Evolutionary conservation across 2,113 vertebrate species (phyloP), one percentile per base, ranked within the genome.

Genomic region (Rhinolophus sinicus): DNA sequence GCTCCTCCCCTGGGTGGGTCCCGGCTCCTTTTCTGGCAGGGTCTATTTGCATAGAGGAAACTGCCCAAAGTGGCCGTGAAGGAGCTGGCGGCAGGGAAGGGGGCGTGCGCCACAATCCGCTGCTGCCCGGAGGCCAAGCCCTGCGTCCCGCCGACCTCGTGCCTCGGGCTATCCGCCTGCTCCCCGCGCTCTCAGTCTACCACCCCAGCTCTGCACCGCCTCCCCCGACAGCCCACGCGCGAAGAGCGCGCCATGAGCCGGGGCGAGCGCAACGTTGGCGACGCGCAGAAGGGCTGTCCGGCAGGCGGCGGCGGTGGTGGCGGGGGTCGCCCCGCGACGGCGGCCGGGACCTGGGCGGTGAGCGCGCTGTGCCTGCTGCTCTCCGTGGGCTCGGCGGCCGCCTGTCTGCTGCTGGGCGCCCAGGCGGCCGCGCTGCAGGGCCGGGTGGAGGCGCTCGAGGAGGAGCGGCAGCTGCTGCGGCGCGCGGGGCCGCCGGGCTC

Each of bases 331-430:
- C 94, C 94, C 38, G 91, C 95, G 60, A 22, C 21, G 28, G 87
- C 90, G 44, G 94, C 44, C 69, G 92, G 64, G 80, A 75, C 97
- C 75, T 94, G 94, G 58, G 96, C 91, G 22, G 81, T 93, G 94
- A 83, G 97, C 97, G 96, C 96, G 35, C 92, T 98, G 54, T 98
- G 98, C 97, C 96, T 99, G 96, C 99, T 99, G 94, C 95, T 99
- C 80, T 98, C 99, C 60, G 97, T 99, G 97, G 99, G 99, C 97
- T 99, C 99, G 78, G 98, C 99, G 88, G 98, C 98, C 93, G 98
- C 99, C 97, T 99, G 99, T 97, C 98, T 99, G 87, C 98, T 99
- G 93, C 98, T 99, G 98, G 99, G 98, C 95, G 97, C 99, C 96
- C 99, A 98, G 98, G 99, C 99, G 65, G 98, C 97, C 77, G 98